These are phyloP conservation scores for Busseola fusca DNA, from an alignment of 2,888 invertebrate genomes.

Conservation along the genomic window DNA sequence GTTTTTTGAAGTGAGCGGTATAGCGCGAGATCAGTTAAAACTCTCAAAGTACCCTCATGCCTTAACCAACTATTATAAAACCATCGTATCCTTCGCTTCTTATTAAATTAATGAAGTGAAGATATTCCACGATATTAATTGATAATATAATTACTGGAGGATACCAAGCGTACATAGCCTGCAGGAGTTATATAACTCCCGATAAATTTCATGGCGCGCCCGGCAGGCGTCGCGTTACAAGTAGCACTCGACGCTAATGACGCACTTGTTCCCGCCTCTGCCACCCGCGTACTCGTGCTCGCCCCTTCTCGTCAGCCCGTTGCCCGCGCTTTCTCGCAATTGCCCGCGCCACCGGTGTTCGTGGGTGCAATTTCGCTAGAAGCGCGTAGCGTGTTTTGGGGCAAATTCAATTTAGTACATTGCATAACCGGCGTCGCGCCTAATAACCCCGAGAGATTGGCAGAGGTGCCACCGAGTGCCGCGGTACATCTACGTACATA, in stretches of 20 bases:
- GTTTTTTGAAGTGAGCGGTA: background rate
- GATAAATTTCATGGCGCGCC: conserved; percentile 66
- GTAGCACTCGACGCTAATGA: conserved; percentile 73
- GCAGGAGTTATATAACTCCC: conserved; percentile 58
- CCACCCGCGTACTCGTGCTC: conserved; percentile 57
- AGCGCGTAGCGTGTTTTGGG: conserved; percentile 52
- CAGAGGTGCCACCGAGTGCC: conserved; percentile 40
- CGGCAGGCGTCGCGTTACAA: conserved; percentile 68
- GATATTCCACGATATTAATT: conserved; percentile 54
- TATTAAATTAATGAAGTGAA: conserved; percentile 48
- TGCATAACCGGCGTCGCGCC: conserved; percentile 54
- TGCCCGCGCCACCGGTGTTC: conserved; percentile 55
- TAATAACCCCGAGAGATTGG: conserved; percentile 51
- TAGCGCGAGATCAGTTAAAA: background rate
- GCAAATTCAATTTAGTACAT: conserved; percentile 53
- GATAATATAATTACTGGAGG: conserved; percentile 59
- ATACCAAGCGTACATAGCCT: conserved; percentile 53
- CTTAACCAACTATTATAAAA: background rate
- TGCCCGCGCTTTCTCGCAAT: conserved; percentile 60
- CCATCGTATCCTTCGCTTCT: conserved; percentile 18
- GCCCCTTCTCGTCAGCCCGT: conserved; percentile 61
- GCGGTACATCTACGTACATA: conserved; percentile 26
- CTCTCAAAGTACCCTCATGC: conserved; percentile 4
- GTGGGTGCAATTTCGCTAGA: conserved; percentile 54
- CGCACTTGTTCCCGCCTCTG: conserved; percentile 68